Evolutionary conservation across 2,797 vertebrate genomes (phyloP).

Genomic region (Spea hammondii): DNA sequence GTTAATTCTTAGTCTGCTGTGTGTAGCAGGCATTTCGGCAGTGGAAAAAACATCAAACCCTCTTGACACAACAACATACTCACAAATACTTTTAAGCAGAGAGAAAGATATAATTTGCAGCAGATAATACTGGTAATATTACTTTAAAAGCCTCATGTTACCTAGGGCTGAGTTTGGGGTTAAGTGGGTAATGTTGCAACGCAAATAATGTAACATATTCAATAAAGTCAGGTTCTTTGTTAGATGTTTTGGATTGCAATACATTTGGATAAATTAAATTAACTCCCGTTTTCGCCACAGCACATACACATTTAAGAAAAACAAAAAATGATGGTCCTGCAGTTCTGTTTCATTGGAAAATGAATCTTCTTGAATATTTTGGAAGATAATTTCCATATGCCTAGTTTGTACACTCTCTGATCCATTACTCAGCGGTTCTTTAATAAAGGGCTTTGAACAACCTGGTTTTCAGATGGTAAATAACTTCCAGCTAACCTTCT

Average conservation of each 20-base stretch:
- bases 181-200: not conserved
- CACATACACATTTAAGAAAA: not conserved
- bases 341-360: slow-evolving; percentile 17
- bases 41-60: not conserved
- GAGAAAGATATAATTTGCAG: slow-evolving; percentile 6
- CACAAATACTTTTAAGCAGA: not conserved
- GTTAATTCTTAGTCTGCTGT: not conserved
- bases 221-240: not conserved
- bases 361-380: slow-evolving; percentile 15
- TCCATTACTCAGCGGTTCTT: slow-evolving; percentile 46
- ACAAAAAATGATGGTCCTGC: slow-evolving; percentile 1
- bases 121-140: not conserved
- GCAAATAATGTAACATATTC: not conserved
- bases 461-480: slow-evolving; percentile 44
- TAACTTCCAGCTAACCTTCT: slow-evolving; percentile 50
- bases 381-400: slow-evolving; percentile 28
- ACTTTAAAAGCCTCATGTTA: not conserved
- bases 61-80: not conserved
- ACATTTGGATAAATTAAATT: slow-evolving; percentile 1
- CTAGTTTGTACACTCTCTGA: slow-evolving; percentile 41
- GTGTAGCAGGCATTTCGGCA: not conserved
- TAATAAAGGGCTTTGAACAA: slow-evolving; percentile 51
- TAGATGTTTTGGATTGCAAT: not conserved
- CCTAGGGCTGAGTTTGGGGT: not conserved
- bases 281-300: slow-evolving; percentile 2